These are phyloP conservation scores for Drosophila phalerata DNA, from an alignment of 2,888 invertebrate genomes.

Conservation along the genomic window DNA sequence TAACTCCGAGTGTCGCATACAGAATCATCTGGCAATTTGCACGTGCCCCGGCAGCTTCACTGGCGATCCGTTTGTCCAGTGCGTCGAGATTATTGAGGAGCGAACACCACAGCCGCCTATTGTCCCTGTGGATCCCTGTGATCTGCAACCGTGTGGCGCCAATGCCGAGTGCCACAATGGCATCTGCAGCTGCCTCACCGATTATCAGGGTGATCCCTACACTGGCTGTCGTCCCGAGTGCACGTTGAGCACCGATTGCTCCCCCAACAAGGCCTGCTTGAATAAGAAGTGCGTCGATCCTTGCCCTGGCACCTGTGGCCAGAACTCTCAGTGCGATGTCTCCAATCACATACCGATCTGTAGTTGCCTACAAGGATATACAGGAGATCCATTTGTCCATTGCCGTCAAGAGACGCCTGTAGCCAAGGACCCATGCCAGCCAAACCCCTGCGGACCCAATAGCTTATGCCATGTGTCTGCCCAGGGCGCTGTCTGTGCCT, in stretches of 20 bases:
- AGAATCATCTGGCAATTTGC: conserved; percentile 90
- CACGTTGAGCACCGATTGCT: conserved; percentile 93
- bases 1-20: conserved; percentile 90
- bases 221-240: conserved; percentile 95
- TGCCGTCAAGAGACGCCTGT: conserved; percentile 86
- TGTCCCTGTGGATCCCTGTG: conserved; percentile 88
- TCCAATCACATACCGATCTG: conserved; percentile 94
- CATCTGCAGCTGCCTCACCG: conserved; percentile 92
- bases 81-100: conserved; percentile 86
- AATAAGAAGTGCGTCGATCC: conserved; percentile 95
- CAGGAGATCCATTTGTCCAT: conserved; percentile 92
- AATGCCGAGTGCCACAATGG: conserved; percentile 94
- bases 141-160: conserved; percentile 94
- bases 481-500: conserved; percentile 91
- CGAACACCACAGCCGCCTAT: conserved; percentile 86
- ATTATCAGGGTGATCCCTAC: conserved; percentile 95
- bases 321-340: conserved; percentile 93
- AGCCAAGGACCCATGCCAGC: conserved; percentile 85
- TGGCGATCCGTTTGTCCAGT: conserved; percentile 89
- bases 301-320: conserved; percentile 93
- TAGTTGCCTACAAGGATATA: conserved; percentile 90
- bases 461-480: conserved; percentile 87
- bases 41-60: conserved; percentile 87
- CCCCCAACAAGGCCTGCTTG: conserved; percentile 91
- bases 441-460: conserved; percentile 86